Conservation (phyloP, 2,113 vertebrate species). For the Varanus salvator region DNA sequence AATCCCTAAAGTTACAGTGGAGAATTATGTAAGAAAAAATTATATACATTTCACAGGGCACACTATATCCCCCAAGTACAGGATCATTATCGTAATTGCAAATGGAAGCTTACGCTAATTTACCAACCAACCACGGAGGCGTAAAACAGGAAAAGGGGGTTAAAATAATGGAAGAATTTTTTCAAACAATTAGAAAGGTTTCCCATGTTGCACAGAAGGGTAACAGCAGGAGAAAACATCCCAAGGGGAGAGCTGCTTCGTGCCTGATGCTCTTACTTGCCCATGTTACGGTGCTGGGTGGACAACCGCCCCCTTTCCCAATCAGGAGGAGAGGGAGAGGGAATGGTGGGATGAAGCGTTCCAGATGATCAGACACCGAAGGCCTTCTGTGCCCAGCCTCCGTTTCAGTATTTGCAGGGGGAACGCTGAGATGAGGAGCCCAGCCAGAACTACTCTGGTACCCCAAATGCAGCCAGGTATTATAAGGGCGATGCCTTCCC, state of each 20-base stretch:
- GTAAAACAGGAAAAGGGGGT: neutral
- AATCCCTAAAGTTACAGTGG: neutral
- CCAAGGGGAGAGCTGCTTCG: neutral
- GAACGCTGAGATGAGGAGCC: neutral
- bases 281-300: neutral
- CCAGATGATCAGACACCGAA: neutral
- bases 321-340: no score
- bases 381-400: neutral
- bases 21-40: slow-evolving; percentile 26
- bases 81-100: neutral
- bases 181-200: neutral
- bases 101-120: neutral
- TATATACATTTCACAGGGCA: neutral
- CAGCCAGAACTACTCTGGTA: neutral
- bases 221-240: neutral
- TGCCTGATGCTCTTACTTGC: neutral
- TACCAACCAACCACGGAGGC: neutral
- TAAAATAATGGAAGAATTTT: neutral
- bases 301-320: neutral
- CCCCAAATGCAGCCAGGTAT: neutral
- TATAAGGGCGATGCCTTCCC: neutral
- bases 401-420: neutral
- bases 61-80: neutral
- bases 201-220: neutral
- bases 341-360: neutral